Evolutionary conservation across 2,888 invertebrate genomes (phyloP).

Genomic region (Heliconius cydno): DNA sequence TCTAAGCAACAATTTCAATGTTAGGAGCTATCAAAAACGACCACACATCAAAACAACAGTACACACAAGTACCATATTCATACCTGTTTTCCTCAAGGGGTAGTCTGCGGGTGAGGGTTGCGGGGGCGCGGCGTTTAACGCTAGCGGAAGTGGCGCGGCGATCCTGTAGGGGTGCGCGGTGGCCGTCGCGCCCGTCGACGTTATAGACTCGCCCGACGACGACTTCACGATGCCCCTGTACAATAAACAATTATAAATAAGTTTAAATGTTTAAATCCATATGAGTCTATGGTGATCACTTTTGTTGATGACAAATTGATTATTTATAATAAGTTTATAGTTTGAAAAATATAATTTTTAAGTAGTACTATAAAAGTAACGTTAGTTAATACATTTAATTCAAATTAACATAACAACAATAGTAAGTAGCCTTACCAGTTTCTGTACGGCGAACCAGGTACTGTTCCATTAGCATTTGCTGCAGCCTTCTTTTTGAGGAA

Average conservation of each 20-base stretch:
- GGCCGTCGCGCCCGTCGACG: slow-evolving; percentile 80
- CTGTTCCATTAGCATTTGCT: slow-evolving; percentile 88
- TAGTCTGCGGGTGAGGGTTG: slow-evolving; percentile 86
- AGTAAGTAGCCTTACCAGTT: slow-evolving; percentile 85
- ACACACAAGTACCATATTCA: slow-evolving; percentile 51
- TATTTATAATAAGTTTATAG: no score
- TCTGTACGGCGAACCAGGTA: slow-evolving; percentile 88
- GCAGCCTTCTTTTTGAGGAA: slow-evolving; percentile 92
- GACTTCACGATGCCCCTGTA: slow-evolving; percentile 86
- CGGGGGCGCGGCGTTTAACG: slow-evolving; percentile 67
- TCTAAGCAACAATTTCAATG: neutral
- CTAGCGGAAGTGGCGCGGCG: slow-evolving; percentile 83
- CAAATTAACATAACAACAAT: no score
- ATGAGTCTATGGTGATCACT: neutral
- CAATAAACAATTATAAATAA: neutral
- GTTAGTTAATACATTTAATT: no score
- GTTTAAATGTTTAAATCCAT: neutral
- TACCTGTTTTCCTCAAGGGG: slow-evolving; percentile 97
- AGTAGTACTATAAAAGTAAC: no score
- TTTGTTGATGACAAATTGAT: neutral
- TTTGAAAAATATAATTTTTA: no score
- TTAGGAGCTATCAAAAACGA: slow-evolving; percentile 25
- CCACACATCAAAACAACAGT: slow-evolving; percentile 3
- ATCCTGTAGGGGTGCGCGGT: slow-evolving; percentile 88
- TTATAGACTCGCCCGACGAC: slow-evolving; percentile 86